Percentiles rank a stretch among this genome's conserved stretches.
phyloP scores from a whole-genome alignment of 2,797 vertebrate species.

The Acestrorhynchus altus region DNA sequence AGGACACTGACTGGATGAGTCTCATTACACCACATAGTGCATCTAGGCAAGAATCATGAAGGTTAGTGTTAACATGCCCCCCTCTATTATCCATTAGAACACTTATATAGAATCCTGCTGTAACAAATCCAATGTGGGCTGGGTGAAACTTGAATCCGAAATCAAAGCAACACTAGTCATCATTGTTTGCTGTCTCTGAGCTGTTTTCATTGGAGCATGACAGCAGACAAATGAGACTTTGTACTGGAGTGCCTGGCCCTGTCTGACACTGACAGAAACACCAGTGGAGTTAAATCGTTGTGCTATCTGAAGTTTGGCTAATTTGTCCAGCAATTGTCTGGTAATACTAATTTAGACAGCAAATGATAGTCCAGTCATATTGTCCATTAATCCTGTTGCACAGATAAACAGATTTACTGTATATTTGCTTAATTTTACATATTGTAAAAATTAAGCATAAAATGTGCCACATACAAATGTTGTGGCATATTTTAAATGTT shows the following conservation, averaged over 20 bases:
- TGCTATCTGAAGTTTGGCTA: no score
- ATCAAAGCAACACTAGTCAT: background rate
- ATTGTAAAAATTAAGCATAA: no score
- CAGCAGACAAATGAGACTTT: conserved; percentile 15
- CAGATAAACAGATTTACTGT: no score
- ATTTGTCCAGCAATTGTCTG: no score
- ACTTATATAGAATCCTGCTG: background rate
- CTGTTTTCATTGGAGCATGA: conserved; percentile 15
- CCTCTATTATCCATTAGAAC: background rate
- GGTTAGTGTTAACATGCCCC: background rate
- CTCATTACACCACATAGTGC: background rate
- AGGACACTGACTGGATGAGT: background rate
- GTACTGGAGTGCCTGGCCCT: background rate
- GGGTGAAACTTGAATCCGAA: background rate
- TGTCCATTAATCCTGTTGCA: no score
- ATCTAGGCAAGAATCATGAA: background rate
- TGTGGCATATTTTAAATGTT: no score
- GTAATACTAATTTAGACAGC: no score
- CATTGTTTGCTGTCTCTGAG: background rate
- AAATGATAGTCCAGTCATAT: no score
- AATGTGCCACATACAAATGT: no score
- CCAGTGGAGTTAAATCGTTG: background rate
- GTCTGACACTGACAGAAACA: background rate
- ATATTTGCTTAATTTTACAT: no score
- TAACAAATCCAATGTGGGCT: background rate